A percentile compares a stretch with the other conserved stretches of the same genome.
These are phyloP conservation scores for Brachyalestes nurse DNA, from an alignment of 2,797 vertebrate species.

Conservation along the genomic window DNA sequence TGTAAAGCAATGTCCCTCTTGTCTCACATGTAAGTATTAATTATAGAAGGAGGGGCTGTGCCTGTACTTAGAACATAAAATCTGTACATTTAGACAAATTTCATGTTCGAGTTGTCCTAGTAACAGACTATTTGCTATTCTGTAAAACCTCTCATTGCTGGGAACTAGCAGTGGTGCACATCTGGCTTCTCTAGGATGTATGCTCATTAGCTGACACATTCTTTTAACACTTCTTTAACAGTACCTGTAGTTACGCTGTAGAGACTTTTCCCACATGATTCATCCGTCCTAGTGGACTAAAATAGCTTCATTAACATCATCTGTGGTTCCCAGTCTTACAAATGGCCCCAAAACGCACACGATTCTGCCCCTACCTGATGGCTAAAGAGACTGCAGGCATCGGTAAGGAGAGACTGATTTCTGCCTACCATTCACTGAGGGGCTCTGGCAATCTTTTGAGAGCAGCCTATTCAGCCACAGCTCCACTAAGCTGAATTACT, in stretches of 20 bases:
- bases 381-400: background rate
- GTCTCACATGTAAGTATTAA: too few relatives aligned
- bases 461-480: conserved; percentile 34
- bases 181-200: too few relatives aligned
- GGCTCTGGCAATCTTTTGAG: conserved; percentile 29
- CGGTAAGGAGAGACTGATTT: conserved; percentile 30
- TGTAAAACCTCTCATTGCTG: too few relatives aligned
- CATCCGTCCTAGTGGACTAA: background rate
- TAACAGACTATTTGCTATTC: background rate
- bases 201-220: conserved; percentile 6
- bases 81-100: background rate
- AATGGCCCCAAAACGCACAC: background rate
- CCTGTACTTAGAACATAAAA: background rate
- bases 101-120: background rate
- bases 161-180: too few relatives aligned
- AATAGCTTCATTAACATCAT: background rate
- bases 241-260: background rate
- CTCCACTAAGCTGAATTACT: conserved; percentile 72
- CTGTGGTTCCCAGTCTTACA: background rate
- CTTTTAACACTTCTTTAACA: background rate
- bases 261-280: background rate
- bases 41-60: too few relatives aligned
- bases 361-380: background rate
- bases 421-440: conserved; percentile 21
- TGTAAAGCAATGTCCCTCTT: background rate